These are phyloP conservation scores for Lepus americanus DNA, from an alignment of 2,113 vertebrate species.

Conservation along the genomic window DNA sequence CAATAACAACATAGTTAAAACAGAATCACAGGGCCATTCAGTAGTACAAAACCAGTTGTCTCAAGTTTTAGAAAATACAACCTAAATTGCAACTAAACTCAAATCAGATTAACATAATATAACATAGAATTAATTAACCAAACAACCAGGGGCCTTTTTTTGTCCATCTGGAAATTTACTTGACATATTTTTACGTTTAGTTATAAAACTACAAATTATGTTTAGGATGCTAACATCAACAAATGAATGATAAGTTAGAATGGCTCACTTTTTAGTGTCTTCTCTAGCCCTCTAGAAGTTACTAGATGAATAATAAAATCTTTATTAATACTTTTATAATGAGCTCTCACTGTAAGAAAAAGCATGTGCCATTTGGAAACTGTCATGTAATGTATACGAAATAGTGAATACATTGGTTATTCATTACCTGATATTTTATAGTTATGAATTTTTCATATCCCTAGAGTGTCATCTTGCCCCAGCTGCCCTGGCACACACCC, in stretches of 20 bases:
- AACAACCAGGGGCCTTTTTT: background rate
- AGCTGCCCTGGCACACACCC: conserved; percentile 56
- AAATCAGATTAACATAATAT: conserved; percentile 37
- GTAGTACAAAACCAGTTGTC: conserved; percentile 12
- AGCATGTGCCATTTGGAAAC: conserved; percentile 47
- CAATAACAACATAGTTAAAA: background rate
- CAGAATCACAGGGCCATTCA: background rate
- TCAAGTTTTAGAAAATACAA: conserved; percentile 47
- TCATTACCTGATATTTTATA: conserved; percentile 71
- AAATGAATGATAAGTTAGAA: conserved; percentile 4
- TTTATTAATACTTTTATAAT: conserved; percentile 72
- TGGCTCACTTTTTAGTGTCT: background rate
- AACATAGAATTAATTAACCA: conserved; percentile 44
- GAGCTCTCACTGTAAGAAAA: conserved; percentile 18
- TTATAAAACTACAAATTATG: conserved; percentile 51
- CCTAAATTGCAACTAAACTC: conserved; percentile 56
- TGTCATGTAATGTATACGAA: conserved; percentile 68
- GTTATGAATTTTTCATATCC: conserved; percentile 76
- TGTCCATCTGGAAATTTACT: conserved; percentile 37
- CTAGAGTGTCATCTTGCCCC: conserved; percentile 66
- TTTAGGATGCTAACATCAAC: conserved; percentile 37
- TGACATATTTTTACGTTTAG: conserved; percentile 51
- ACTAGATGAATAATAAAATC: conserved; percentile 49
- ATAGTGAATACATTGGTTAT: conserved; percentile 71
- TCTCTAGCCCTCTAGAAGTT: conserved; percentile 35